Percentiles rank a stretch among this genome's conserved stretches.
These are phyloP conservation scores for Drosophila guanche DNA, from an alignment of 1,140 invertebrate species.

Conservation along the genomic window DNA sequence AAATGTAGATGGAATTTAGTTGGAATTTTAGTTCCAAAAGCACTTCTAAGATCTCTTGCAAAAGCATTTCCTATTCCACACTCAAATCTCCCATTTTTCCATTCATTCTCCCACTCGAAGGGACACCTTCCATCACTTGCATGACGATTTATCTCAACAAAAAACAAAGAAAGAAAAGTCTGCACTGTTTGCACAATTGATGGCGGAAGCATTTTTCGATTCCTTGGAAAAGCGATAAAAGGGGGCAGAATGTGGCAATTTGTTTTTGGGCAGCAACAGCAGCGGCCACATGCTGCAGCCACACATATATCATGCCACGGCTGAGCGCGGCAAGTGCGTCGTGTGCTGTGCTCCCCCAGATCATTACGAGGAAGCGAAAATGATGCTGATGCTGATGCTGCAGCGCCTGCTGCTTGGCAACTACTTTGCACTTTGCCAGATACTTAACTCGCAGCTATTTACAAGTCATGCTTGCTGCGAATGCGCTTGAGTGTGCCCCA, in stretches of 20 bases:
- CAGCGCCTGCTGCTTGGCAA: conserved; percentile 61
- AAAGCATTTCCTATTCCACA: no score
- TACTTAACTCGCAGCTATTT: conserved; percentile 83
- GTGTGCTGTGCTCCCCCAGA: conserved; percentile 49
- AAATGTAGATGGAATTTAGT: no score
- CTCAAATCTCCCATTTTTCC: no score
- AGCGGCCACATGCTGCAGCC: conserved; percentile 18
- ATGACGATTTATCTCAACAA: no score
- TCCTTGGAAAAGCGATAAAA: conserved; percentile 76
- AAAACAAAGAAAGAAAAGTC: conserved; percentile 32
- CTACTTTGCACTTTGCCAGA: conserved; percentile 83
- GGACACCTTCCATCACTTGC: no score
- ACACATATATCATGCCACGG: conserved; percentile 78
- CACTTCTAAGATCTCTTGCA: no score
- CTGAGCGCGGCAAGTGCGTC: conserved; percentile 76
- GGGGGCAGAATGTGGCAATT: conserved; percentile 45
- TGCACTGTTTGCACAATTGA: conserved; percentile 56
- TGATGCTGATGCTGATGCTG: conserved; percentile 26
- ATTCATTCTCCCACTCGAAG: no score
- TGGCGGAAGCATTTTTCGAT: conserved; percentile 67
- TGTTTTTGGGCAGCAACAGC: conserved; percentile 29
- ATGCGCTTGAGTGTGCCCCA: conserved; percentile 73
- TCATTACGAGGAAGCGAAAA: conserved; percentile 58
- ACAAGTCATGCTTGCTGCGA: conserved; percentile 83
- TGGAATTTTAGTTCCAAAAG: no score